phyloP scores from a whole-genome alignment of 2,888 invertebrate species.

The Dorcus parallelipipedus region DNA sequence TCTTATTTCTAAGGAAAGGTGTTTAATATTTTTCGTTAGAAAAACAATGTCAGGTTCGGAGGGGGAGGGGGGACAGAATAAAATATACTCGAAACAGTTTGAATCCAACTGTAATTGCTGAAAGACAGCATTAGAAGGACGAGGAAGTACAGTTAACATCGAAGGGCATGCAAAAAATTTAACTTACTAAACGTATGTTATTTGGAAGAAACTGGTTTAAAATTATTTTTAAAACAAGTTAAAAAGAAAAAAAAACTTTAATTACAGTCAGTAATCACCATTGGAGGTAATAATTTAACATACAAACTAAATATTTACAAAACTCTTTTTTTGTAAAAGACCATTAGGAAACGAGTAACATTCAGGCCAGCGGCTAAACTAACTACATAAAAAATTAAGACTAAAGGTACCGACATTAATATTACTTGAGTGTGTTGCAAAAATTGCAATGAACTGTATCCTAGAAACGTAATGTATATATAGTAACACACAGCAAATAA shows the following conservation, averaged over 20 bases:
- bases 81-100: background rate
- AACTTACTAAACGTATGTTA: too few relatives aligned
- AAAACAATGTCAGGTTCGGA: too few relatives aligned
- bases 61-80: too few relatives aligned
- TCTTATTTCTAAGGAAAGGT: too few relatives aligned
- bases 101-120: background rate
- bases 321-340: conserved; percentile 77
- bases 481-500: conserved; percentile 87
- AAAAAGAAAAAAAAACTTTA: background rate
- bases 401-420: conserved; percentile 76
- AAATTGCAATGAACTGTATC: conserved; percentile 89
- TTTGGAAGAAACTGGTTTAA: too few relatives aligned
- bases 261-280: background rate
- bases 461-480: conserved; percentile 94
- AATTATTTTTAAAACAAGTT: too few relatives aligned
- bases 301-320: conserved; percentile 3
- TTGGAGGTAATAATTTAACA: background rate
- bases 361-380: conserved; percentile 80
- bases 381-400: conserved; percentile 73
- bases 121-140: background rate
- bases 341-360: conserved; percentile 74
- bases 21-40: too few relatives aligned
- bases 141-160: background rate
- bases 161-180: background rate
- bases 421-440: conserved; percentile 81